Base-by-base conservation (phyloP, 2,113 vertebrate species). In the Phylloscopus whistleri region DNA sequence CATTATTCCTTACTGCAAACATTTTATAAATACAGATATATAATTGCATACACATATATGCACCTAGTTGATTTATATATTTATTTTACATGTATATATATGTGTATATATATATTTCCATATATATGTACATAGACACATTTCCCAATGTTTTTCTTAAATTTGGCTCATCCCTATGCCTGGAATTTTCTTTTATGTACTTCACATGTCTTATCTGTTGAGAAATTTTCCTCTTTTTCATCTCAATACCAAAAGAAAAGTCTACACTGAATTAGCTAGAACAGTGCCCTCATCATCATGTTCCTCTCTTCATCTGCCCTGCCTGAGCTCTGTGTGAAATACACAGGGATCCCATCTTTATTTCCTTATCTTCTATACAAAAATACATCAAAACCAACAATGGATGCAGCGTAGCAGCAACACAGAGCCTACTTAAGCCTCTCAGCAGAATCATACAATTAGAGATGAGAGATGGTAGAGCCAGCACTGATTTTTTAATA, bases 401-500 rank as follows among this genome's bases (percentile, higher is more conserved):
- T 58, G 37, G n/a, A n/a, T 67, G 23, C 16, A 52, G 27, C 8
- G 11, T 8, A 87, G 23, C 27, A 84, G 59, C 63, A 78, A 52
- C 37, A 64, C 1, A 66, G 69, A 70, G 33, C 37, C 44, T 66
- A 8, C 37, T 69, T 37, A 24, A 92, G n/a, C 30, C 26, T 78
- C 58, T 81, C 53, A 60, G 63, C 67, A 68, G 19, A 51, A 53
- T 41, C 56, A 43, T 35, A 60, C 28, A 82, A 56, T 94, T 90
- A 91, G 28, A 76, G 31, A 86, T 78, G 75, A 93, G 84, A 72
- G 73, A 78, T 59, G 52, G 44, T 27, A 59, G 59, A 86, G 35
- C 28, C 43, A 89, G 56, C 67, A 30, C 68, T 20, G 70, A 70
- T 63, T 89, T 86, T 96, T 96, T 92, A 92, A 90, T 96, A 90